Percentiles rank a stretch among this genome's conserved stretches.
Conservation (phyloP, 2,888 invertebrate genomes). For the Ichneumon xanthorius region DNA sequence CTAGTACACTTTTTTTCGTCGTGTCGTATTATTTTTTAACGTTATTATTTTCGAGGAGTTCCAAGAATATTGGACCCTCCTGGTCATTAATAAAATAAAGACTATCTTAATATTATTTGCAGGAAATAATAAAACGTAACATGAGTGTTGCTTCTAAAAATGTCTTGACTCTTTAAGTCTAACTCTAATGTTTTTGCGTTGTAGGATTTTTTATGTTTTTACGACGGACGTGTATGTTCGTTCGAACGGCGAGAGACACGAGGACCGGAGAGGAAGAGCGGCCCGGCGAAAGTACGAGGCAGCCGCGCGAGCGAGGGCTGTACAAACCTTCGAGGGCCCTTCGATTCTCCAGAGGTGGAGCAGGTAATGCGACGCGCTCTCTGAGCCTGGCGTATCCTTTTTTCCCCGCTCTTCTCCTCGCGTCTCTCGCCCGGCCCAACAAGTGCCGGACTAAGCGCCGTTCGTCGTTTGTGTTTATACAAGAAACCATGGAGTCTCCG, state of each 20-base stretch:
- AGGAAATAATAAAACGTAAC: too few relatives aligned
- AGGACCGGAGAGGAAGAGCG: slow-evolving; percentile 20
- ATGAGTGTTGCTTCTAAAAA: neutral
- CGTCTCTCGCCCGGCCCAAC: slow-evolving; percentile 44
- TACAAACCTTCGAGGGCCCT: slow-evolving; percentile 58
- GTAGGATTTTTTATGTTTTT: neutral
- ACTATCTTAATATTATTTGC: too few relatives aligned
- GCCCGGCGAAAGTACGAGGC: slow-evolving; percentile 39
- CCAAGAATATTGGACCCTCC: too few relatives aligned
- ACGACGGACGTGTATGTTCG: neutral
- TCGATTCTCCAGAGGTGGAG: slow-evolving; percentile 38
- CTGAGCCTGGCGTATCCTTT: slow-evolving; percentile 26
- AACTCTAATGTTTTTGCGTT: neutral
- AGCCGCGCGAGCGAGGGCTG: slow-evolving; percentile 54
- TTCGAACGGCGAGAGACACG: neutral
- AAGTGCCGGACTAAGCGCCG: slow-evolving; percentile 51
- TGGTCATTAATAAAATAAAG: too few relatives aligned
- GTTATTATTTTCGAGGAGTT: too few relatives aligned
- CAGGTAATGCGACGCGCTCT: slow-evolving; percentile 31
- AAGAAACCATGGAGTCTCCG: slow-evolving; percentile 44
- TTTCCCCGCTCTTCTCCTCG: slow-evolving; percentile 8
- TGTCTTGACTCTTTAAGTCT: neutral
- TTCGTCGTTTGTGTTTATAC: slow-evolving; percentile 45
- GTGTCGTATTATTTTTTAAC: too few relatives aligned
- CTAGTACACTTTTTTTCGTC: neutral